A percentile compares a stretch with the other conserved stretches of the same genome.
These are phyloP conservation scores for Eledona agricola DNA, from an alignment of 2,888 invertebrate species.

Conservation along the genomic window DNA sequence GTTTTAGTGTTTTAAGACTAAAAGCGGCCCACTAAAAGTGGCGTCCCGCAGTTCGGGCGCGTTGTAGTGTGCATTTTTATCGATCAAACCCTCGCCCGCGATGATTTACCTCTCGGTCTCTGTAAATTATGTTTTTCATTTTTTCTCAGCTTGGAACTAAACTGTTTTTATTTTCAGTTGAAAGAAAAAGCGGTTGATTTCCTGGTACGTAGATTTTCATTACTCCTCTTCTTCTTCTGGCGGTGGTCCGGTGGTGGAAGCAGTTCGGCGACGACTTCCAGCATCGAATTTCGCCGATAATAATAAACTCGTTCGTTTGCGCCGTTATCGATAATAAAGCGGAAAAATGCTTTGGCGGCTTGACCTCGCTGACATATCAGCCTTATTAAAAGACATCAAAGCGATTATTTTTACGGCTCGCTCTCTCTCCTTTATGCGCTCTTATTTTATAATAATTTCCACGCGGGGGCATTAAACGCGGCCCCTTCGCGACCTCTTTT, in stretches of 20 bases:
- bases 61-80: neutral
- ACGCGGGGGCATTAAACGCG: conserved; percentile 8
- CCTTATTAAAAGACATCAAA: conserved; percentile 38
- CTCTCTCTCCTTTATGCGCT: conserved; percentile 24
- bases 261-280: conserved; percentile 8
- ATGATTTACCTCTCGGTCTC: no score
- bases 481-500: neutral
- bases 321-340: conserved; percentile 36
- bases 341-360: conserved; percentile 37
- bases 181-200: conserved; percentile 59
- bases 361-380: conserved; percentile 32
- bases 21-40: conserved; percentile 45
- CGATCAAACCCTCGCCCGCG: neutral
- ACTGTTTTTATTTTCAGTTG: conserved; percentile 56
- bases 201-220: conserved; percentile 55
- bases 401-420: conserved; percentile 40
- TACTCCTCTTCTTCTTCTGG: conserved; percentile 29
- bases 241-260: neutral
- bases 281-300: conserved; percentile 23
- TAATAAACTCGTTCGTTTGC: conserved; percentile 34
- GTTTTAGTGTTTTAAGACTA: conserved; percentile 48
- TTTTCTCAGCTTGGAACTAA: conserved; percentile 25
- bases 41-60: conserved; percentile 21
- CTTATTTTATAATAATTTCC: conserved; percentile 28
- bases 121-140: conserved; percentile 10